Conservation (phyloP, 2,797 vertebrate genomes). For the Centropyge bicolor region DNA sequence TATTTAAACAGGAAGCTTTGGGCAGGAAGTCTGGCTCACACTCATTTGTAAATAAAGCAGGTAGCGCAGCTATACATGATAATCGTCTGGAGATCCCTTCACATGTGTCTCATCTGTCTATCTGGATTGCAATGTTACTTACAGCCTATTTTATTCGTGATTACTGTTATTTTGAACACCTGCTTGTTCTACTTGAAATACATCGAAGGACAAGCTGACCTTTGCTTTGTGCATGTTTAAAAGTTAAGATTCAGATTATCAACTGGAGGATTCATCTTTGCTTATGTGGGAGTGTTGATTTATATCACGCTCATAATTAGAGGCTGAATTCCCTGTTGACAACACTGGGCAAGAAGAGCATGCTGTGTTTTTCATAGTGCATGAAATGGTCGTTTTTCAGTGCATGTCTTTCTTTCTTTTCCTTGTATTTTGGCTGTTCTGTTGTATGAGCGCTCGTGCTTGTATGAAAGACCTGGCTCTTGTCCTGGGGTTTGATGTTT, state of each 20-base stretch:
- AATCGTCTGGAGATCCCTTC: slow-evolving; percentile 15
- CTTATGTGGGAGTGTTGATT: slow-evolving; percentile 27
- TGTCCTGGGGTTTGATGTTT: slow-evolving; percentile 47
- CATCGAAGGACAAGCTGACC: neutral
- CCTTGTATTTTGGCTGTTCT: slow-evolving; percentile 34
- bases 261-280: slow-evolving; percentile 11
- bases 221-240: neutral
- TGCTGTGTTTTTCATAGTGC: slow-evolving; percentile 53
- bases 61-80: slow-evolving; percentile 43
- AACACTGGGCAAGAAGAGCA: slow-evolving; percentile 42
- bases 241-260: slow-evolving; percentile 19
- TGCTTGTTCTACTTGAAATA: slow-evolving; percentile 5
- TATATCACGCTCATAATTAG: slow-evolving; percentile 37
- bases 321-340: slow-evolving; percentile 84
- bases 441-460: slow-evolving; percentile 45
- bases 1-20: slow-evolving; percentile 77
- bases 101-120: slow-evolving; percentile 21
- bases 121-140: slow-evolving; percentile 7
- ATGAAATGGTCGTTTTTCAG: slow-evolving; percentile 55
- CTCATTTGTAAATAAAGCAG: slow-evolving; percentile 74
- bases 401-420: slow-evolving; percentile 54
- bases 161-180: slow-evolving; percentile 1
- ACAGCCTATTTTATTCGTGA: neutral
- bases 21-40: slow-evolving; percentile 76
- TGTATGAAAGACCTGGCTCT: slow-evolving; percentile 43